Base-by-base conservation (phyloP, 1,140 invertebrate species). In the Antheraea mylitta region DNA sequence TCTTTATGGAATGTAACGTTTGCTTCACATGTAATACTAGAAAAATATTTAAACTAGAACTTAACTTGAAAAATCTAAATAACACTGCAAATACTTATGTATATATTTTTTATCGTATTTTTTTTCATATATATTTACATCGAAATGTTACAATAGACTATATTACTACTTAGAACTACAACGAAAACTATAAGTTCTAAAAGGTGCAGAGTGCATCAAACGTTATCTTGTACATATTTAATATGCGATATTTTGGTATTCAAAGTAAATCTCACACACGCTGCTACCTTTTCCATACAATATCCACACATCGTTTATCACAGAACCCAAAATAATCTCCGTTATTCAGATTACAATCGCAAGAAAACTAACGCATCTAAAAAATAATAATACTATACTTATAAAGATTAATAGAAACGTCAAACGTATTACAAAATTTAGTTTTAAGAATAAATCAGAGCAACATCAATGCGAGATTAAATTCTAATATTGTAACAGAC, bases 321-420 rank as follows among this genome's bases (percentile, higher is more conserved):
- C 85, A 87, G 85, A 82, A 81, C 82, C 80, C 77, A 78, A 77
- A 78, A 80, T 77, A 78, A 62, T 80, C 74, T 73, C 68, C 58
- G 19, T 22, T 61, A 61, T 37, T 38, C 18, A 63, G 30, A 63
- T 0, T 30, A 63, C 19, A 60, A 18, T 60, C 64, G 11, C 64
- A 61, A 36, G 22, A 61, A 36, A 60, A 60, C 9, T 8, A 61
- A 53, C 45, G 13, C 13, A 16, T 53, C 16, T 53, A 13, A 6
- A 53, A 53, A 53, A 13, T 42, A 42, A 42, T 42, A 42, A 42
- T 53, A 53, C 45, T 53, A 13, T 30, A 61, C 36, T 42, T 58
- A 19, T 60, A 18, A 16, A 60, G 38, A 64, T 7, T 60, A 67
- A 38, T 8, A 38, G n/a, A 11, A 67, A 68, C 38, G 60, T 59